A percentile compares a stretch with the other conserved stretches of the same genome.
phyloP scores from a whole-genome alignment of 2,888 invertebrate genomes.

The Allacma fusca region DNA sequence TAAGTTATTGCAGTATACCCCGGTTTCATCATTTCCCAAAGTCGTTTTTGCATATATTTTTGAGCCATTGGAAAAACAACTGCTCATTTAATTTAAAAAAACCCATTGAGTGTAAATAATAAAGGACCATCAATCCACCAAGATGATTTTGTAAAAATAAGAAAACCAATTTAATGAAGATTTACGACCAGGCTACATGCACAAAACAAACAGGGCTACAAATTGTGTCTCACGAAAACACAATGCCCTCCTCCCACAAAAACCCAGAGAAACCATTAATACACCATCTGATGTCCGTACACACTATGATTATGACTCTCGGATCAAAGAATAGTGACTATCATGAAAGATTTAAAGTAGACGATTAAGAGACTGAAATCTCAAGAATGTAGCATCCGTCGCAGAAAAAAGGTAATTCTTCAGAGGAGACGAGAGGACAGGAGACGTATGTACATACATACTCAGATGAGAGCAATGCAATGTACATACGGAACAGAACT shows the following conservation, averaged over 20 bases:
- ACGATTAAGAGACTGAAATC: constrained; percentile 4
- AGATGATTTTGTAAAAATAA: too few relatives aligned
- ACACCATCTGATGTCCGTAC: background rate
- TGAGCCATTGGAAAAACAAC: too few relatives aligned
- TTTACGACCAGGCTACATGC: too few relatives aligned
- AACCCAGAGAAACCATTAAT: background rate
- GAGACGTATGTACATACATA: background rate
- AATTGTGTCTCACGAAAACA: constrained; percentile 2
- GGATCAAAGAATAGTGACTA: constrained; percentile 4
- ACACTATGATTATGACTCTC: background rate
- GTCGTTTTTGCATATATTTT: too few relatives aligned
- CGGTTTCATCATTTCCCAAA: too few relatives aligned
- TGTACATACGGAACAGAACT: background rate
- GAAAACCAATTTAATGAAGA: too few relatives aligned
- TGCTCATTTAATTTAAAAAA: too few relatives aligned
- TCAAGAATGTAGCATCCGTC: background rate
- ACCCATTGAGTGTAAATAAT: too few relatives aligned
- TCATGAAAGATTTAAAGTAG: background rate
- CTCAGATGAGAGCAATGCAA: too few relatives aligned
- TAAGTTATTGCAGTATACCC: too few relatives aligned
- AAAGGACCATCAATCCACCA: too few relatives aligned
- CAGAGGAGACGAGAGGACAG: background rate
- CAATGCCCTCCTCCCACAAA: background rate
- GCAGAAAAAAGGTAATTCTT: background rate
- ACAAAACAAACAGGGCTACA: constrained; percentile 3